Base-by-base conservation (phyloP, 1,140 invertebrate species). In the Drosophila watanabei region DNA sequence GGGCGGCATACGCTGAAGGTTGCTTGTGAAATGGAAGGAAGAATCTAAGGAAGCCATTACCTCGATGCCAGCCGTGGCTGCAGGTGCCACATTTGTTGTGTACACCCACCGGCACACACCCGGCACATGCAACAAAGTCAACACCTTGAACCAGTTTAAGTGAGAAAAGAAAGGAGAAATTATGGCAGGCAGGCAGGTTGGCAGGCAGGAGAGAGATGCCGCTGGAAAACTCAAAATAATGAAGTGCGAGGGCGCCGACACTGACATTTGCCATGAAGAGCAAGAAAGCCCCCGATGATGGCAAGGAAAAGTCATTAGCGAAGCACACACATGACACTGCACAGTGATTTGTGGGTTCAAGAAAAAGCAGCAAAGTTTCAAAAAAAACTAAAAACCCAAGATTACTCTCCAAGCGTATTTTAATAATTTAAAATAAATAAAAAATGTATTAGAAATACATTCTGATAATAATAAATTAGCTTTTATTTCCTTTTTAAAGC, bases 81-180 rank as follows among this genome's bases (percentile, higher is more conserved):
- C 57, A 69, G 68, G 79, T 61, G 56, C 59, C 59, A 61, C 48
- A 64, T 60, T 75, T 57, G 64, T 51, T 66, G 41, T 52, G 43
- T 56, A 79, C 62, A 51, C 20, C 64, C 48, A 46, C 33, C 33
- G n/a, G 13, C 16, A 41, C 28, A 32, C 14, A 32, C 24, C 24
- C 24, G 48, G n/a, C 45, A 48, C 48, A 51, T 77, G 82, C 80
- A 84, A 75, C 84, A 84, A 84, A 89, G 85, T 79, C 85, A 89
- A 90, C 86, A 89, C 85, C 85, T 89, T 89, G 85, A 89, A 89
- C 86, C 86, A 90, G 83, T 86, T 90, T 76, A 79, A 73, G 79
- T 77, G 71, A 75, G 71, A 68, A 72, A 72, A 66, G 68, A 73
- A 78, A 58, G 65, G 45, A 76, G 62, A 73, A 80, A 80, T 79